Base-by-base conservation (phyloP, 2,888 invertebrate species). In the Chaetogeoica ovagalla region DNA sequence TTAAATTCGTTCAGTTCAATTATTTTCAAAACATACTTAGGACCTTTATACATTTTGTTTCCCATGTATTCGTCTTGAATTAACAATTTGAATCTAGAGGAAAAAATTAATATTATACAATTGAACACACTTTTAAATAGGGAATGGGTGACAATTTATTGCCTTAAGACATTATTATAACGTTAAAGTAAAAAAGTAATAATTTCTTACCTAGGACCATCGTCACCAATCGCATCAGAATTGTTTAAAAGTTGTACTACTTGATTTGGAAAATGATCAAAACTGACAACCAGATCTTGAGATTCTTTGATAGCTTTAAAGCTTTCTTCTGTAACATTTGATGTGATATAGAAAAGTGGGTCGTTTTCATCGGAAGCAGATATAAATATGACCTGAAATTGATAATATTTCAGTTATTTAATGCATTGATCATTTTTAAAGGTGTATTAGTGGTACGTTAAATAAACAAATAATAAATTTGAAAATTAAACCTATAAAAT, bases 261-360 rank as follows among this genome's bases (percentile, higher is more conserved):
- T 79, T 79, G 79, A 71, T 79, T 62, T 39, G 79, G 71, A 71
- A 79, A 79, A 65, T 71, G 9, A 57, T 79, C 79, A 65, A 79
- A 79, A 19, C 19, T 57, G n/a, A 79, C 79, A 8, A 79, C 79
- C 23, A 79, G 70, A n/a, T 79, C 79, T 71, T 79, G 79, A 8
- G 79, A 79, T 21, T 79, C 79, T 79, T 79, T 79, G 63, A 79
- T 79, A 39, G 23, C 8, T 79, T 39, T 71, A 43, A 79, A 79
- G n/a, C 55, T 70, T 19, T 79, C 79, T 21, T 79, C 79, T 15
- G 62, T 79, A 57, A 79, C 23, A 71, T 71, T 71, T 39, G 79
- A n/a, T 1, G 79, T 79, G 19, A 79, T 8, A 6, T 79, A 79
- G 23, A 79, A 79, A 13, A 79, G 71, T 17, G 79, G n/a, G 2